Conservation (phyloP, 2,888 invertebrate genomes). For the Volucella inanis region DNA sequence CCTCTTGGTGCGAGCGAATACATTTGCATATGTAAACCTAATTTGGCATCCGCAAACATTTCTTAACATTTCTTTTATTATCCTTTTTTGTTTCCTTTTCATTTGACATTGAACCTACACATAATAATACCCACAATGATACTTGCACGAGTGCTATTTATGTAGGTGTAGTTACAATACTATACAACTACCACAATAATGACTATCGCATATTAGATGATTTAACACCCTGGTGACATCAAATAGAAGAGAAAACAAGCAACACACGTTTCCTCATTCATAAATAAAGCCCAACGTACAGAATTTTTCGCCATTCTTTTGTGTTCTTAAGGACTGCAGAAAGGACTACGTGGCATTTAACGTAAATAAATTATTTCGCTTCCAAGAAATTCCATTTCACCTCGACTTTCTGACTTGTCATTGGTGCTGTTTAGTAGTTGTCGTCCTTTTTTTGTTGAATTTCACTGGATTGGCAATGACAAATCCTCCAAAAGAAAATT, state of each 20-base stretch:
- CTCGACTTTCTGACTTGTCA: background rate
- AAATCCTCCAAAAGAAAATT: conserved; percentile 41
- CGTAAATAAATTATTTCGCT: conserved; percentile 51
- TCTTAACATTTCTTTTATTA: conserved; percentile 36
- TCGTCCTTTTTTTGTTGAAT: background rate
- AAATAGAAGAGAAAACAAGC: conserved; percentile 19
- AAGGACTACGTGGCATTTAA: conserved; percentile 19
- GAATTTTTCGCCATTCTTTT: conserved; percentile 24
- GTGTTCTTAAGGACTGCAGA: conserved; percentile 32
- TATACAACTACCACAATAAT: conserved; percentile 34
- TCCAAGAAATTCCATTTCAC: background rate
- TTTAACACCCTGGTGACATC: conserved; percentile 58
- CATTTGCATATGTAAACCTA: conserved; percentile 59
- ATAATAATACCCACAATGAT: conserved; percentile 41
- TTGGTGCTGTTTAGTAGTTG: background rate
- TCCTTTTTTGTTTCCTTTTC: conserved; percentile 20
- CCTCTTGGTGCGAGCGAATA: conserved; percentile 46
- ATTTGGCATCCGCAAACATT: conserved; percentile 43
- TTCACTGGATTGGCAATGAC: conserved; percentile 28
- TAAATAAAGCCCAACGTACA: conserved; percentile 63
- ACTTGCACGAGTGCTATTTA: background rate
- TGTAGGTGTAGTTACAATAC: background rate
- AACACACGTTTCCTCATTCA: conserved; percentile 65
- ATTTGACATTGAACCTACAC: conserved; percentile 4
- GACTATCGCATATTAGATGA: conserved; percentile 32